Conservation (phyloP, 1,140 invertebrate genomes). For the Tetragonula clypearis region DNA sequence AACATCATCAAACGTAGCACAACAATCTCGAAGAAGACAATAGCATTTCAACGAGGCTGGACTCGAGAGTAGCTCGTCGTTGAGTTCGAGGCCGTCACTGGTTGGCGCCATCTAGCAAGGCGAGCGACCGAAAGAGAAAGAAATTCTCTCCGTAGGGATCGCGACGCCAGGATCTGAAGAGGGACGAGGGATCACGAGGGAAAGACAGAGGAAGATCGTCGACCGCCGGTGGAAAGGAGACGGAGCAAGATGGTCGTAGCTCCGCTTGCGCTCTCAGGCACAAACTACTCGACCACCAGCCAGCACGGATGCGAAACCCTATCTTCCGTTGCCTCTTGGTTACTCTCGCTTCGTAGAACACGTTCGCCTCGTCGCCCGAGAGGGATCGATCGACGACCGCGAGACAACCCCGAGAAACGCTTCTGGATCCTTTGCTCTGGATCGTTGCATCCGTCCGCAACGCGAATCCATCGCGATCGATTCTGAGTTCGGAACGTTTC, state of each 20-base stretch:
- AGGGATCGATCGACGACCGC: background rate
- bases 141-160: slow-evolving; percentile 29
- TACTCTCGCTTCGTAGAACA: slow-evolving; percentile 3
- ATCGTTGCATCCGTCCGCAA: background rate
- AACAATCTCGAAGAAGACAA: background rate
- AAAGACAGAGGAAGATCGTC: slow-evolving; percentile 47
- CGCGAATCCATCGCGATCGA: background rate
- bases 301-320: slow-evolving; percentile 72
- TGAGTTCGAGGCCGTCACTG: slow-evolving; percentile 10
- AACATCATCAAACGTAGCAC: no score
- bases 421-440: background rate
- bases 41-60: background rate
- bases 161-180: slow-evolving; percentile 40
- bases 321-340: slow-evolving; percentile 14
- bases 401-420: slow-evolving; percentile 2
- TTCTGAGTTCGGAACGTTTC: background rate
- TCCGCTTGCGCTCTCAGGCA: slow-evolving; percentile 74
- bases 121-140: slow-evolving; percentile 53
- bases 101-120: slow-evolving; percentile 47
- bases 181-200: slow-evolving; percentile 59
- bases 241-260: slow-evolving; percentile 70
- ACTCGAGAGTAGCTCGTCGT: background rate
- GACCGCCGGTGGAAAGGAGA: slow-evolving; percentile 62
- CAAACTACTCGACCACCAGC: slow-evolving; percentile 80
- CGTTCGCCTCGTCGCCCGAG: background rate